Percentiles rank a stretch among this genome's conserved stretches.
Evolutionary conservation across 2,797 vertebrate species (phyloP).

Genomic region (Sternotherus odoratus): DNA sequence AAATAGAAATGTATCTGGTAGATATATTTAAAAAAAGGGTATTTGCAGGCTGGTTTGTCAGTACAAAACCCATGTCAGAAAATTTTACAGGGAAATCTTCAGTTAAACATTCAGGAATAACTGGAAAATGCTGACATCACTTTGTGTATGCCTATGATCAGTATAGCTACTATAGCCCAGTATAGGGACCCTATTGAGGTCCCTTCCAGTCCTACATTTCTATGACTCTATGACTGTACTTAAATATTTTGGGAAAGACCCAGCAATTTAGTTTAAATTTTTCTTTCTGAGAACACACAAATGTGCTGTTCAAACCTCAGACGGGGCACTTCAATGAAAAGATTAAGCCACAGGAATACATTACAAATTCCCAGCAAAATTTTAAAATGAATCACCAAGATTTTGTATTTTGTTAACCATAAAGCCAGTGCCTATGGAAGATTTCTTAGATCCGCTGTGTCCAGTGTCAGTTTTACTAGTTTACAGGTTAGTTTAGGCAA

Average conservation of each 20-base stretch:
- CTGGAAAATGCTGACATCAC: not conserved
- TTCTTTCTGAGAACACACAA: conserved; percentile 44
- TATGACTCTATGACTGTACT: not conserved
- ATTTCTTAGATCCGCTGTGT: conserved; percentile 3
- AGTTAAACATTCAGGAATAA: conserved; percentile 1
- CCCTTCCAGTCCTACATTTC: not conserved
- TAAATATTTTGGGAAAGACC: conserved; percentile 21
- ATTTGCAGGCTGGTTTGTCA: conserved; percentile 19
- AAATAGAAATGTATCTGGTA: not conserved
- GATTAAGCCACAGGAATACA: conserved; percentile 43
- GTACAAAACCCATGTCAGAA: not conserved
- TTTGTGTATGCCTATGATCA: not conserved
- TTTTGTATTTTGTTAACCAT: not conserved
- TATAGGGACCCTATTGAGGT: not conserved
- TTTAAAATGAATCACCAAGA: not conserved
- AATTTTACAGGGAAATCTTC: conserved; percentile 38
- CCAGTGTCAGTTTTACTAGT: not conserved
- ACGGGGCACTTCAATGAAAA: not conserved
- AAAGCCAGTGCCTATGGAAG: not conserved
- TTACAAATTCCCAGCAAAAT: conserved; percentile 25
- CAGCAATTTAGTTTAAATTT: conserved; percentile 43
- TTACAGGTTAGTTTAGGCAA: not conserved
- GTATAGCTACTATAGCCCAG: conserved; percentile 38
- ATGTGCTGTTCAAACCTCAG: conserved; percentile 1
- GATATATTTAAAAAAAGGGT: not conserved